Evolutionary conservation across 2,113 vertebrate genomes (phyloP), one percentile per base, ranked within the genome.

Genomic region (Theristicus caerulescens): DNA sequence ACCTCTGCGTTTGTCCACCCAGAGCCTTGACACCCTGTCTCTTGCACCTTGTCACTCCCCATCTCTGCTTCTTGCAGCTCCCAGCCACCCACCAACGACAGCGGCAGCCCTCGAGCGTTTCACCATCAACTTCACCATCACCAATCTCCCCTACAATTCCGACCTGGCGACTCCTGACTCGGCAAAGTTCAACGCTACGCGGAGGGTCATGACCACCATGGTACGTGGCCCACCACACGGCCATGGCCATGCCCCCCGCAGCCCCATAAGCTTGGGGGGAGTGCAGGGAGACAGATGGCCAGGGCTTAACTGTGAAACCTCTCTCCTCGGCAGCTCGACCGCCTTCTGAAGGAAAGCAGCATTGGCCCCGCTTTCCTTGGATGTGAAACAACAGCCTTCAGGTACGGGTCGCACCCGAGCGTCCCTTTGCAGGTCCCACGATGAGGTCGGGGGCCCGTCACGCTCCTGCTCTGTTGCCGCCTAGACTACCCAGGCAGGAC

Each of bases 201-300:
- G 0, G 4, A 25, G 11, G 3, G 46, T 49, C 7, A 25, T 80
- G 25, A 10, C 10, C 21, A 46, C 2, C 0, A 0, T 93, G 83
- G 92, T 96, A 44, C 2, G 82, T 4, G 0, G 1, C 21, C 0
- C 3, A 5, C 14, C 5, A 1, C 16, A 25, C 7, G 11, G 3
- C 7, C 3, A 1, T 2, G 4, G 4, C 46, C 26, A 0, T 31
- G 31, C 2, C 5, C 21, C 16, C 6, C 0, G 1, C 1, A 7
- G 18, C 16, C 19, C 25, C 24, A 2, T 40, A 2, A 2, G 0
- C 2, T 3, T 22, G 6, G 1, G 3, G 0, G 2, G 6, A 29
- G 3, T 6, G 6, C 34, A 5, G 25, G 4, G 22, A n/a, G n/a
- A n/a, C n/a, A 11, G 2, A 0, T 3, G 7, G 6, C 1, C 16